phyloP scores from a whole-genome alignment of 2,113 vertebrate genomes.

The Hippopotamus amphibius region DNA sequence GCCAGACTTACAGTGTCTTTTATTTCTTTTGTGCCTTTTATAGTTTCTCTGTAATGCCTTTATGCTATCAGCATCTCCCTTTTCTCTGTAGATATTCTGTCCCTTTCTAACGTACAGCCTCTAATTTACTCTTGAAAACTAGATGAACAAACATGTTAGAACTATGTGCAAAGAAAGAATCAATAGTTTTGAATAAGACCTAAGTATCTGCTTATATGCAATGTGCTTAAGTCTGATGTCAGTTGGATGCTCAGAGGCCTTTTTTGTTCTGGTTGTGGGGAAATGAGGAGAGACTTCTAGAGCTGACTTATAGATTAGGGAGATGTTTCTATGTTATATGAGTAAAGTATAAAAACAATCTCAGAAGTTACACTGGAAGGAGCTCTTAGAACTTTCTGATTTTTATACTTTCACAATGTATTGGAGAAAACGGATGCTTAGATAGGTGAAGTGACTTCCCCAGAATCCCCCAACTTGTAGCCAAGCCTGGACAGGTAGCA shows the following conservation, averaged over 20 bases:
- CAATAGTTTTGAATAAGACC: neutral
- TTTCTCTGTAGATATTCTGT: neutral
- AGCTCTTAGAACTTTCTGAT: neutral
- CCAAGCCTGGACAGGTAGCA: neutral
- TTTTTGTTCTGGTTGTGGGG: neutral
- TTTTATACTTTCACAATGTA: neutral
- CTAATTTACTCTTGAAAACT: neutral
- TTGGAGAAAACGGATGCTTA: neutral
- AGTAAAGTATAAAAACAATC: neutral
- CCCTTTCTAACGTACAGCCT: neutral
- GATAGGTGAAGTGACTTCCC: neutral
- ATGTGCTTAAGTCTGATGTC: neutral
- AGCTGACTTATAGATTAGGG: neutral
- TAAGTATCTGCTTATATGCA: neutral
- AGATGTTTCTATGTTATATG: neutral
- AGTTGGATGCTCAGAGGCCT: neutral
- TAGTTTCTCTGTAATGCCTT: neutral
- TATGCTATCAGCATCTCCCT: neutral
- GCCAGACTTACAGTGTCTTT: neutral
- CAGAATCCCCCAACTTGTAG: neutral
- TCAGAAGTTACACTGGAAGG: neutral
- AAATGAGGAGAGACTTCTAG: neutral
- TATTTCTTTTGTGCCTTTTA: neutral
- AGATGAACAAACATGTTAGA: neutral
- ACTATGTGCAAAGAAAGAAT: neutral